A percentile compares a stretch with the other conserved stretches of the same genome.
Conservation (phyloP, 2,113 vertebrate genomes). For the Toxostoma redivivum region DNA sequence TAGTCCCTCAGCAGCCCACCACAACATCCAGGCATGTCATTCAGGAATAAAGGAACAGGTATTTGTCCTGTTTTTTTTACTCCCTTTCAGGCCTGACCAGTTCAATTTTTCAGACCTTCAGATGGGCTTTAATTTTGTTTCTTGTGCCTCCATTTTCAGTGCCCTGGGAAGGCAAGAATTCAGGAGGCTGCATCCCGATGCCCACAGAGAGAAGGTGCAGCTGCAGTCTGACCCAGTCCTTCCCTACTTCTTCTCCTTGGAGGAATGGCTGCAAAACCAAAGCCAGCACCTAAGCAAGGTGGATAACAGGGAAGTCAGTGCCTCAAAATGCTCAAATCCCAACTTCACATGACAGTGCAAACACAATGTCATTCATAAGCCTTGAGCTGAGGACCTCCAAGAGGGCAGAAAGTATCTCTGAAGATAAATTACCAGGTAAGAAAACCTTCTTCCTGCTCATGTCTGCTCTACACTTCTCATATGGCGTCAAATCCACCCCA, state of each 20-base stretch:
- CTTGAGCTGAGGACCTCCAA: background rate
- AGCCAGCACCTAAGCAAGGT: background rate
- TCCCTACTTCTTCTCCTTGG: background rate
- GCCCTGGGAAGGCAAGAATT: background rate
- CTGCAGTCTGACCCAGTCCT: background rate
- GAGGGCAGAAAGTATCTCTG: background rate
- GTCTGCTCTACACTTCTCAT: background rate
- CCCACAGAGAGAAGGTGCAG: background rate
- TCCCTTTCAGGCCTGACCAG: background rate
- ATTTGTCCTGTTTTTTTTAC: background rate
- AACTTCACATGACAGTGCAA: background rate
- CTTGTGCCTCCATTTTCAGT: background rate
- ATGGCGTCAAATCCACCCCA: fast-evolving
- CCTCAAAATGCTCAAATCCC: background rate
- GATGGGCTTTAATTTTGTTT: background rate
- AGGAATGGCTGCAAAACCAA: background rate
- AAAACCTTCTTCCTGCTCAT: background rate
- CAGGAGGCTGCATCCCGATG: background rate
- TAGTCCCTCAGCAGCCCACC: background rate
- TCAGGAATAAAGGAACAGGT: background rate
- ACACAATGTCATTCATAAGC: background rate
- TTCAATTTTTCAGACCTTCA: background rate
- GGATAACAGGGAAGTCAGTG: background rate
- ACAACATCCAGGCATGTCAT: background rate
- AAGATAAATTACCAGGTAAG: background rate